Evolutionary conservation across 2,888 invertebrate genomes (phyloP).

Genomic region (Elegia similella): DNA sequence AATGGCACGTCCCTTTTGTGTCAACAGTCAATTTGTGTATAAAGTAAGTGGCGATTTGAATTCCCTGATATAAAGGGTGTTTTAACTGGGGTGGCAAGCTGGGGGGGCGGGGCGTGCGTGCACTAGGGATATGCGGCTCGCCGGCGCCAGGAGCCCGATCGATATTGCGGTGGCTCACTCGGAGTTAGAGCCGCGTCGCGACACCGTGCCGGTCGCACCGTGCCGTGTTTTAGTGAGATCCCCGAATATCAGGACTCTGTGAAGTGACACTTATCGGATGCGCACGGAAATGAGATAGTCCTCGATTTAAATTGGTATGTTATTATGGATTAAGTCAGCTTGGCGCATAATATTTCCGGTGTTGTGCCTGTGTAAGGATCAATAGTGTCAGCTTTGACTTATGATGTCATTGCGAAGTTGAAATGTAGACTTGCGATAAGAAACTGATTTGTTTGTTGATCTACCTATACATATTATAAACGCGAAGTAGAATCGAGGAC

Average conservation of each 20-base stretch:
- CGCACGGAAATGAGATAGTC: slow-evolving; percentile 67
- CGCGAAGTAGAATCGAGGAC: too few relatives aligned
- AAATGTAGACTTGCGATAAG: slow-evolving; percentile 11
- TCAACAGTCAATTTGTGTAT: slow-evolving; percentile 16
- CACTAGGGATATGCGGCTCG: slow-evolving; percentile 76
- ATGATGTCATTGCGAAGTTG: slow-evolving; percentile 50
- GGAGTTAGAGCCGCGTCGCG: slow-evolving; percentile 58
- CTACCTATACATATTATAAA: too few relatives aligned
- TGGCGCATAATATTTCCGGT: slow-evolving; percentile 38
- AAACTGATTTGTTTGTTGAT: not conserved
- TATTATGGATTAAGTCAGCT: slow-evolving; percentile 25
- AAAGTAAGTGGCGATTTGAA: slow-evolving; percentile 27
- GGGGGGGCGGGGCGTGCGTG: slow-evolving; percentile 71
- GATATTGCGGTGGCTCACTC: slow-evolving; percentile 67
- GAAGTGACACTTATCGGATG: slow-evolving; percentile 55
- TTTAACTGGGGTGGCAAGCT: slow-evolving; percentile 53
- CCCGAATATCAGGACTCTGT: slow-evolving; percentile 40
- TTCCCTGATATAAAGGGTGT: slow-evolving; percentile 46
- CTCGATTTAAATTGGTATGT: slow-evolving; percentile 53
- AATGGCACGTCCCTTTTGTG: slow-evolving; percentile 1
- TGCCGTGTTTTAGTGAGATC: slow-evolving; percentile 42
- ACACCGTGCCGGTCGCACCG: slow-evolving; percentile 48
- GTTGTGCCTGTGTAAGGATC: slow-evolving; percentile 47
- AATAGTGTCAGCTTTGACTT: slow-evolving; percentile 50
- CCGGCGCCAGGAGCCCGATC: slow-evolving; percentile 76